Base-by-base conservation (phyloP, 2,113 vertebrate genomes). In the Apaloderma vittatum region DNA sequence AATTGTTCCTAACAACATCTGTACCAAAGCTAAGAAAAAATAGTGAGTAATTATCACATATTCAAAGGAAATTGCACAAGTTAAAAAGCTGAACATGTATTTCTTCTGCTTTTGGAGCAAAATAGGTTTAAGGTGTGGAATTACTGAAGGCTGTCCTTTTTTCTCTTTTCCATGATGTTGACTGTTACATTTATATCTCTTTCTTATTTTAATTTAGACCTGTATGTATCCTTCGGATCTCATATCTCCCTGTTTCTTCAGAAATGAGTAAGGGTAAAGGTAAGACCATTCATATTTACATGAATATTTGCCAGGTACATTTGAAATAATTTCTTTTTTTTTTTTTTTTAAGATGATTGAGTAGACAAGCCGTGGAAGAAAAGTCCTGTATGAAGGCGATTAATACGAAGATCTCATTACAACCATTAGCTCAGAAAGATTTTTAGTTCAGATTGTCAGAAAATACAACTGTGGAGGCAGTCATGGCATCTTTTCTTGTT, bases 261-360 rank as follows among this genome's bases (percentile, higher is more conserved):
- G 5, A 15, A 73, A 2, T 46, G 5, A 36, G 22, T 54, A 46
- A 12, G 11, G 54, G 5, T 19, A 73, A 58, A 62, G 22, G 21
- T 52, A 4, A 8, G 1, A 80, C 0, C 0, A 2, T 49, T 57
- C 5, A 5, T 36, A 8, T 13, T 65, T 68, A 34, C 32, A 51
- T 0, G 2, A 76, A 11, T 65, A 36, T 79, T 63, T n/a, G 10
- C 52, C 7, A 51, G 4, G 11, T 48, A 22, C 2, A 12, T 59
- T 59, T 72, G 6, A 72, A 85, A 85, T 49, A 29, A 1, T 49
- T 61, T 5, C 6, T 24, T 11, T 34, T 48, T 29, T 66, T 24
- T 11, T 34, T 48, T 29, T 66, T 40, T 71, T 74, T 49, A 8
- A 52, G 11, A 11, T 79, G 6, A 30, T 61, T 67, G 7, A 57